Evolutionary conservation across 2,113 vertebrate species (phyloP).

Genomic region (Patagioenas fasciata): DNA sequence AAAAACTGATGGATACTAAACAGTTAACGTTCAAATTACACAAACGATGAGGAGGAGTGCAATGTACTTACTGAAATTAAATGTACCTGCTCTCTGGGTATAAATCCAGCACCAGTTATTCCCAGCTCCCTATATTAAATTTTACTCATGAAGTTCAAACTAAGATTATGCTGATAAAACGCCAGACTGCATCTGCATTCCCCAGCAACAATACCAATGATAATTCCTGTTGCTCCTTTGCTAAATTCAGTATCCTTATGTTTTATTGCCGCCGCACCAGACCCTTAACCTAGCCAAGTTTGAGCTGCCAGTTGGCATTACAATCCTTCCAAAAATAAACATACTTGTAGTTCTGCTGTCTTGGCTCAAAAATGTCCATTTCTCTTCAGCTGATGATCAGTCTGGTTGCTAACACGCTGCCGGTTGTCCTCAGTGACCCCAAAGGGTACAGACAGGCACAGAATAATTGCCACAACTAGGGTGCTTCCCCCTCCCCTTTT

Average conservation of each 20-base stretch:
- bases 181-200: constrained; percentile 50
- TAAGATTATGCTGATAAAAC: constrained; percentile 59
- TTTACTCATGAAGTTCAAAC: constrained; percentile 51
- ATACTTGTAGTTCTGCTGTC: constrained; percentile 17
- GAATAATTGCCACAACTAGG: neutral
- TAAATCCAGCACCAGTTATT: constrained; percentile 41
- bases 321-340: constrained; percentile 39
- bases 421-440: neutral
- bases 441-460: neutral
- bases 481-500: neutral
- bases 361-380: constrained; percentile 11
- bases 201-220: constrained; percentile 22
- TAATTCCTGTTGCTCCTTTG: constrained; percentile 40
- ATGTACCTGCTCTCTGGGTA: constrained; percentile 45
- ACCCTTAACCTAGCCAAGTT: constrained; percentile 24
- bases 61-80: constrained; percentile 53
- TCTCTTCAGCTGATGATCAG: constrained; percentile 3
- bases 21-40: constrained; percentile 35
- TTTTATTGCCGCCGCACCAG: constrained; percentile 42
- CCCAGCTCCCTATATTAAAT: constrained; percentile 17
- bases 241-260: constrained; percentile 42
- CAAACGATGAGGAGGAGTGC: neutral
- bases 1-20: neutral
- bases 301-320: constrained; percentile 47
- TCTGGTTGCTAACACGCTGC: neutral